Conservation (phyloP, 1,140 invertebrate genomes). For the Dolichoris vasculosae region DNA sequence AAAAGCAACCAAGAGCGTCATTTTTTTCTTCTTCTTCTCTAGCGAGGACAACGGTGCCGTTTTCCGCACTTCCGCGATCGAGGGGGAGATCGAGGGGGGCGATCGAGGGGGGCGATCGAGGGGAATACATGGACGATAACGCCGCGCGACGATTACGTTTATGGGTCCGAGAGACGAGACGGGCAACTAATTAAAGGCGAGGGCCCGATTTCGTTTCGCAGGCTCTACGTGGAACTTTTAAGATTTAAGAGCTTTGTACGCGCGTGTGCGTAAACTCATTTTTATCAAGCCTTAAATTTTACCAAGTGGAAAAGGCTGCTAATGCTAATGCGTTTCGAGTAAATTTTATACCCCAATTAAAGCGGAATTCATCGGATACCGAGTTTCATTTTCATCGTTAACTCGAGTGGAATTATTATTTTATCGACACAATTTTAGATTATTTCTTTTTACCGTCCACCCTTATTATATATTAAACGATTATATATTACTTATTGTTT, state of each 20-base stretch:
- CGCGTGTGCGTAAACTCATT: constrained; percentile 29
- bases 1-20: no score
- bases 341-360: constrained; percentile 47
- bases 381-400: constrained; percentile 31
- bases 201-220: not conserved
- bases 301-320: constrained; percentile 30
- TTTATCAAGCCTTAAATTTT: constrained; percentile 33
- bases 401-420: constrained; percentile 5
- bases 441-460: not conserved
- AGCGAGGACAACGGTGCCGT: no score
- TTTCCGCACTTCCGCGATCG: not conserved
- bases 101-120: not conserved
- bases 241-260: not conserved
- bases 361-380: constrained; percentile 19
- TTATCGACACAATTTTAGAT: constrained; percentile 24
- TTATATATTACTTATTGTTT: not conserved
- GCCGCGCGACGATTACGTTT: constrained; percentile 46
- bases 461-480: not conserved
- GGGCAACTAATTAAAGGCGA: constrained; percentile 11
- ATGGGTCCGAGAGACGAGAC: constrained; percentile 48
- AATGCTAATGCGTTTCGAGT: constrained; percentile 19
- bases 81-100: no score
- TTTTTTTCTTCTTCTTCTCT: no score
- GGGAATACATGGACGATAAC: not conserved
- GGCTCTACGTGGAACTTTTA: no score